A percentile compares a stretch with the other conserved stretches of the same genome.
Conservation (phyloP, 2,113 vertebrate genomes). For the Neolamprologus kungweensis region DNA sequence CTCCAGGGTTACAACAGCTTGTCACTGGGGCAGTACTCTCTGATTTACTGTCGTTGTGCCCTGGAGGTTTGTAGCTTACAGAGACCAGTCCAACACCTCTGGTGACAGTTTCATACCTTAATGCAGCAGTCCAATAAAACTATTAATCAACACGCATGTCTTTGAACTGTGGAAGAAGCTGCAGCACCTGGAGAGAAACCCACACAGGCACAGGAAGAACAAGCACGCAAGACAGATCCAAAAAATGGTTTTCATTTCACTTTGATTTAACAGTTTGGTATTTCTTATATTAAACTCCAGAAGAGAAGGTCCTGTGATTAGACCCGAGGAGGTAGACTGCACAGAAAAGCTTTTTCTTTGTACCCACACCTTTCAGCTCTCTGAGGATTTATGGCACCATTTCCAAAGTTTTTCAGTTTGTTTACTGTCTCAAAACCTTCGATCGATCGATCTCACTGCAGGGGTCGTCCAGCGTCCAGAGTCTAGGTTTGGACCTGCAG, state of each 20-base stretch:
- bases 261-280: not conserved
- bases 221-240: rapidly evolving
- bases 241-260: not conserved
- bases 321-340: not conserved
- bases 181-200: not conserved
- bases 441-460: not conserved
- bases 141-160: not conserved
- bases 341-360: not conserved
- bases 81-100: not conserved
- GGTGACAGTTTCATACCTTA: not conserved
- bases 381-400: not conserved
- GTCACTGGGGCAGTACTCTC: not conserved
- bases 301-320: not conserved
- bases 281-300: not conserved
- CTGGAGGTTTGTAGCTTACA: not conserved
- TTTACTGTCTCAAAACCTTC: not conserved
- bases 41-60: not conserved
- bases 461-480: not conserved
- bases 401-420: not conserved
- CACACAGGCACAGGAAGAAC: not conserved
- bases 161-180: not conserved
- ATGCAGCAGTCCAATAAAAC: not conserved
- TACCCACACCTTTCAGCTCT: not conserved
- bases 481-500: not conserved
- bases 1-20: not conserved